A percentile compares a stretch with the other conserved stretches of the same genome.
These are phyloP conservation scores for Champsocephalus gunnari DNA, from an alignment of 2,797 vertebrate species.

Conservation along the genomic window DNA sequence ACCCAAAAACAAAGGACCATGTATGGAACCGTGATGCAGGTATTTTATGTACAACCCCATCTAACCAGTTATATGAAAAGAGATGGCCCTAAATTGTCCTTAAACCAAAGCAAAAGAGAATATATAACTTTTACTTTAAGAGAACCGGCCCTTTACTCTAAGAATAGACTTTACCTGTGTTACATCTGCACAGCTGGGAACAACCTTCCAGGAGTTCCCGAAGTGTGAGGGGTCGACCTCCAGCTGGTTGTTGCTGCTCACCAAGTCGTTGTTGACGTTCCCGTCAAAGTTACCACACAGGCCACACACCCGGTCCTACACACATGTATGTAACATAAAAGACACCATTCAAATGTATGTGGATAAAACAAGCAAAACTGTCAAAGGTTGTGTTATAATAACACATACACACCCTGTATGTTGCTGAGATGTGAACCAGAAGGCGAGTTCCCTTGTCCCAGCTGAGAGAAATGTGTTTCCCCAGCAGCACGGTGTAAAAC, in stretches of 20 bases:
- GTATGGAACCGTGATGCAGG: not conserved
- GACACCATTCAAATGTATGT: not conserved
- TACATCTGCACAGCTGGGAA: conserved; percentile 90
- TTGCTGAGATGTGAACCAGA: conserved; percentile 88
- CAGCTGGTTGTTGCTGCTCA: conserved; percentile 93
- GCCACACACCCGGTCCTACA: conserved; percentile 92
- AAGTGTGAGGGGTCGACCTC: conserved; percentile 93
- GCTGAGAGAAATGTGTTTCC: conserved; percentile 88
- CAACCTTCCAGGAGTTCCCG: conserved; percentile 97
- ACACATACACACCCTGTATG: conserved; percentile 78
- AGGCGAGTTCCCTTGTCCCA: conserved; percentile 92
- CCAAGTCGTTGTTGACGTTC: conserved; percentile 93
- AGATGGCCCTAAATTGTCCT: not conserved
- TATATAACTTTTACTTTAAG: not conserved
- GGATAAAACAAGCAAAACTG: not conserved
- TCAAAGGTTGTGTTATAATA: not conserved
- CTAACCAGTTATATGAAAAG: conserved; percentile 1
- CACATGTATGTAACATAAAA: not conserved
- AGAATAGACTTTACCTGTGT: conserved; percentile 82
- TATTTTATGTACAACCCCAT: not conserved
- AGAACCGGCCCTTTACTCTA: not conserved
- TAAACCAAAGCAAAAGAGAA: not conserved
- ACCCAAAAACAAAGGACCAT: not conserved
- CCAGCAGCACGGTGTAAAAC: conserved; percentile 89
- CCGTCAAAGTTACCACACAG: conserved; percentile 98